Evolutionary conservation across 2,797 vertebrate species (phyloP), one percentile per base, ranked within the genome.

Genomic region (Spondyliosoma cantharus): DNA sequence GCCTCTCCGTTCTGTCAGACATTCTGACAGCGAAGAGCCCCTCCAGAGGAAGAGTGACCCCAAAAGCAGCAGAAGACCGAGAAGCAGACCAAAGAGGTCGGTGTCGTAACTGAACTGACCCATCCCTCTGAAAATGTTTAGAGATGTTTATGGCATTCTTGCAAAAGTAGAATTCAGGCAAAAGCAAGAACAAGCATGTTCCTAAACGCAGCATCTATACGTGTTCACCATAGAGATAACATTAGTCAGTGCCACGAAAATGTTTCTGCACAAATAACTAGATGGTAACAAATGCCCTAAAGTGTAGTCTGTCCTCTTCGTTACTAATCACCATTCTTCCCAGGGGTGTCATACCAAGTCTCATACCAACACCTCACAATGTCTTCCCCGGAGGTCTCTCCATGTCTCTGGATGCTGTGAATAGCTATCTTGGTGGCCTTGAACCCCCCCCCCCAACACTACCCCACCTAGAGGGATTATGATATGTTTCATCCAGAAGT

Each of bases 341-440:
- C 91, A 91, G 80, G 84, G 19, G 78, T 88, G 90, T 92, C 90
- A 83, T 71, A 83, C 81, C 78, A 75, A 32, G 88, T 85, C 87
- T 91, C 91, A 91, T 91, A 88, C 92, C 89, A 85, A 79, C 91
- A 90, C 91, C 59, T 93, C 88, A 92, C 83, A 91, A 91, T 89
- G 82, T 89, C 91, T 86, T 88, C 88, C 92, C 91, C 84, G 93
- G 93, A 92, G 93, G 93, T 94, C 92, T 86, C 76, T 82, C 77
- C 68, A 49, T 77, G 77, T 91, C 82, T 83, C 72, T 85, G 82
- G 78, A 81, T 78, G 78, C 73, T 87, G 76, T 93, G 91, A 93
- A 92, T 93, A 91, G 90, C 93, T 81, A 74, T 92, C 93, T 86
- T 93, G 93, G 93, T 93, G 93, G 93, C 92, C 92, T 86, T 74